A percentile compares a stretch with the other conserved stretches of the same genome.
phyloP scores from a whole-genome alignment of 1,140 invertebrate species.

The Achatina immaculata region DNA sequence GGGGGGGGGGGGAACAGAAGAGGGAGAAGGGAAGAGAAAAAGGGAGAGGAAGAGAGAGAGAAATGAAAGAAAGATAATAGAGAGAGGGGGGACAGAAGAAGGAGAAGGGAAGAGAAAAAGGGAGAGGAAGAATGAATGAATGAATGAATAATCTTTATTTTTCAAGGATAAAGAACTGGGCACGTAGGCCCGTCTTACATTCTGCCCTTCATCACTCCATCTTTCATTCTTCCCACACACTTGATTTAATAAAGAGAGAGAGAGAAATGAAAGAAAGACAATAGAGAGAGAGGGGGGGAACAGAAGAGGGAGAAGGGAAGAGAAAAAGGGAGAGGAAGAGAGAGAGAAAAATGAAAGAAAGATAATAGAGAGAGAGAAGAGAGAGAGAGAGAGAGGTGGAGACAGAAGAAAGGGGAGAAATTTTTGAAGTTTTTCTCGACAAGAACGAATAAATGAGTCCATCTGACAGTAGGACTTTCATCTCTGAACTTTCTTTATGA shows the following conservation, averaged over 20 bases:
- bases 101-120: neutral
- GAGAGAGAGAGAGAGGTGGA: neutral
- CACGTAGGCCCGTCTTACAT: no score
- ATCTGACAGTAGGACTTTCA: no score
- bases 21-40: neutral
- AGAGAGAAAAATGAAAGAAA: neutral
- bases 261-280: no score
- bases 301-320: neutral
- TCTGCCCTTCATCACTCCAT: no score
- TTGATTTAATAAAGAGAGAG: no score
- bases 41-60: slow-evolving; percentile 15
- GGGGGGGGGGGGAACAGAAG: neutral
- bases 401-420: no score
- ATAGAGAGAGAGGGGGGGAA: no score
- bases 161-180: no score
- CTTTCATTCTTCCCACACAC: no score
- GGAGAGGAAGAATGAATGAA: neutral
- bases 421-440: neutral
- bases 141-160: no score
- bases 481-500: no score
- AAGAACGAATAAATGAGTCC: neutral
- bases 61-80: neutral
- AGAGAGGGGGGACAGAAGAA: neutral
- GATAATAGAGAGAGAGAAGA: neutral
- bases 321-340: neutral